Base-by-base conservation (phyloP, 1,140 invertebrate species). In the Diachasmimorpha longicaudata region DNA sequence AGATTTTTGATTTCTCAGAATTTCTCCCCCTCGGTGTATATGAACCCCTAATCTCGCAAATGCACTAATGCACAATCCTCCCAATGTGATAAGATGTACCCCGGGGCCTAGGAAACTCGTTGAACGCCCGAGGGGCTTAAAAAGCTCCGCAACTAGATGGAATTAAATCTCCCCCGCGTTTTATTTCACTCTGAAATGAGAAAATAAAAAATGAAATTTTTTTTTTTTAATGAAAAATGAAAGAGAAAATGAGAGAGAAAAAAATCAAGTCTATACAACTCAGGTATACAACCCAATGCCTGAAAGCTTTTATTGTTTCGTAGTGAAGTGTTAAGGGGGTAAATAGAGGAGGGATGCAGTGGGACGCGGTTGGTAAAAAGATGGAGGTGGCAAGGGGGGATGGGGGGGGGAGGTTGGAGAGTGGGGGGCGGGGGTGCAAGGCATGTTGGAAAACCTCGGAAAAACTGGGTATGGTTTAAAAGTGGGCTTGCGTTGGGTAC, bases 271-370 rank as follows among this genome's bases (percentile, higher is more conserved):
- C 52, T 66, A 31, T 66, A n/a, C 23, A 9, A 66, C 10, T 66
- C 23, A 25, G 13, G 63, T 36, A 66, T 13, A 66, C 25, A 66
- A 31, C 11, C 23, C 63, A 66, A 25, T 66, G 21, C 63, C 77
- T 63, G 69, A 72, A 73, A 78, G 77, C 77, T 78, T 78, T 78
- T 78, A 73, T 78, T 78, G 67, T 69, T 58, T 75, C 23, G 70
- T 42, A 72, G 70, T 21, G 23, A 70, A 74, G 69, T 70, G 69
- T 70, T 52, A 36, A 63, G 37, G 21, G 67, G 66, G 16, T 63
- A 69, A 48, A 69, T 48, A 48, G 67, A 21, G 52, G 23, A 66
- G 42, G 42, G 52, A 72, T 66, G 31, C 70, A 67, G 70, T 46
- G 48, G 70, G 13, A 48, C 31, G 31, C 31, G 31, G 31, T 31